These are phyloP conservation scores for Siderastrea radians DNA, from an alignment of 92 coral and sea anemone species.

Conservation along the genomic window DNA sequence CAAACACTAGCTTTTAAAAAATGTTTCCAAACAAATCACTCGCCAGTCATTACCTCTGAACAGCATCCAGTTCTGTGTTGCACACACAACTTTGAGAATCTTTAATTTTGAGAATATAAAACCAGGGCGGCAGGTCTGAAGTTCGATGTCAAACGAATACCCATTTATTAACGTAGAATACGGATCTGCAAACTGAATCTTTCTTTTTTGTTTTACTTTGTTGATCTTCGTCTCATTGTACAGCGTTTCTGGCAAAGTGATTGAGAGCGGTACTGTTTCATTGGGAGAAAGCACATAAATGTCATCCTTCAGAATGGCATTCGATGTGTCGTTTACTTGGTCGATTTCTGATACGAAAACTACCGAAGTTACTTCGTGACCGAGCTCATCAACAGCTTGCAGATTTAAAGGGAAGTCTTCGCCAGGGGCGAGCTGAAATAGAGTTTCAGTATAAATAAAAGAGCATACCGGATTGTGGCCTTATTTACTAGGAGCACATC, in stretches of 20 bases:
- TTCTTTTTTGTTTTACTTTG: slow-evolving; percentile 6
- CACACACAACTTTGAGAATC: no score
- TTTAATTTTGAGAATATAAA: slow-evolving; percentile 48
- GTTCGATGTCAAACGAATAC: slow-evolving; percentile 57
- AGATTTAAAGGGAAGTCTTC: slow-evolving; percentile 70
- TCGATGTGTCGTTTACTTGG: neutral
- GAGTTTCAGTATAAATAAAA: no score
- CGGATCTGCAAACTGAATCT: slow-evolving; percentile 63
- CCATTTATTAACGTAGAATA: slow-evolving; percentile 63
- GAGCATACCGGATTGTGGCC: no score
- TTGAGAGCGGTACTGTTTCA: slow-evolving; percentile 57
- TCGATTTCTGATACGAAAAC: slow-evolving; percentile 12
- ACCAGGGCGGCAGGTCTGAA: slow-evolving; percentile 83
- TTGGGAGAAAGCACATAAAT: slow-evolving; percentile 71
- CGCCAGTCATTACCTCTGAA: no score
- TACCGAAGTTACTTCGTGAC: no score
- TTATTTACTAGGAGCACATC: no score
- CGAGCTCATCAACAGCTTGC: no score
- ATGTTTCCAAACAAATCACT: no score
- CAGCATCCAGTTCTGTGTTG: no score
- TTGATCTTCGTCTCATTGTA: slow-evolving; percentile 10
- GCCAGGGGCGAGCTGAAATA: slow-evolving; percentile 84
- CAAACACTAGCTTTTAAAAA: no score
- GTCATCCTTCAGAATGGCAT: slow-evolving; percentile 32
- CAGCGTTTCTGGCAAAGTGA: neutral